Conservation (phyloP, 1,140 invertebrate genomes). For the Dermatophagoides farinae region DNA sequence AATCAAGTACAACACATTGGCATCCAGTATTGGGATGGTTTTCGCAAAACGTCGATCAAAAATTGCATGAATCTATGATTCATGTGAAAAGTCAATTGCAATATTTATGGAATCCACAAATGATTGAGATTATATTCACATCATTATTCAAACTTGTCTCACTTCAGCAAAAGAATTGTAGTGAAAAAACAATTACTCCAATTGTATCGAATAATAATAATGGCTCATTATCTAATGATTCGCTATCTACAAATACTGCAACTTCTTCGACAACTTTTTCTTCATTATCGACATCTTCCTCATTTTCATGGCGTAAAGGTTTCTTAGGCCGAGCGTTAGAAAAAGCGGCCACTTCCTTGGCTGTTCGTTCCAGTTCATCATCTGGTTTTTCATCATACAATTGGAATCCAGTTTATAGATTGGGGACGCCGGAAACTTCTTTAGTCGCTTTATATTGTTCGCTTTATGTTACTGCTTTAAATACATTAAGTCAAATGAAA, state of each 20-base stretch:
- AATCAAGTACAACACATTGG: conserved; percentile 80
- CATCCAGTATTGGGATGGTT: conserved; percentile 96
- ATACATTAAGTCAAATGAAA: conserved; percentile 70
- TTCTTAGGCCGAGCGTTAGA: conserved; percentile 10
- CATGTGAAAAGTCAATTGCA: conserved; percentile 59
- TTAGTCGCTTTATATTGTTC: conserved; percentile 63
- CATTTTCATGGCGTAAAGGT: neutral
- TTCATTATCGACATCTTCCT: conserved; percentile 6
- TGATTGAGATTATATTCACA: conserved; percentile 34
- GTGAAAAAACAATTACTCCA: neutral
- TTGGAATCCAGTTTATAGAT: conserved; percentile 27
- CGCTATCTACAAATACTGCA: too few relatives aligned
- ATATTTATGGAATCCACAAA: conserved; percentile 54
- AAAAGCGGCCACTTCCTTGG: neutral
- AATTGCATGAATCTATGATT: conserved; percentile 56
- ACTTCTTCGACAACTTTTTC: neutral
- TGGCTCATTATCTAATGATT: too few relatives aligned
- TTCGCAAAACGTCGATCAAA: conserved; percentile 53
- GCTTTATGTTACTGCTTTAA: conserved; percentile 71
- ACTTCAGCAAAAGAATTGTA: conserved; percentile 15
- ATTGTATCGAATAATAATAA: too few relatives aligned
- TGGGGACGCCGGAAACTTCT: conserved; percentile 55
- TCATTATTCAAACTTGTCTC: neutral
- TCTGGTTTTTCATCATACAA: neutral
- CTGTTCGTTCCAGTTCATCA: neutral